A percentile compares a stretch with the other conserved stretches of the same genome.
These are phyloP conservation scores for Sylvilagus bachmani DNA, from an alignment of 2,113 vertebrate species.

Conservation along the genomic window DNA sequence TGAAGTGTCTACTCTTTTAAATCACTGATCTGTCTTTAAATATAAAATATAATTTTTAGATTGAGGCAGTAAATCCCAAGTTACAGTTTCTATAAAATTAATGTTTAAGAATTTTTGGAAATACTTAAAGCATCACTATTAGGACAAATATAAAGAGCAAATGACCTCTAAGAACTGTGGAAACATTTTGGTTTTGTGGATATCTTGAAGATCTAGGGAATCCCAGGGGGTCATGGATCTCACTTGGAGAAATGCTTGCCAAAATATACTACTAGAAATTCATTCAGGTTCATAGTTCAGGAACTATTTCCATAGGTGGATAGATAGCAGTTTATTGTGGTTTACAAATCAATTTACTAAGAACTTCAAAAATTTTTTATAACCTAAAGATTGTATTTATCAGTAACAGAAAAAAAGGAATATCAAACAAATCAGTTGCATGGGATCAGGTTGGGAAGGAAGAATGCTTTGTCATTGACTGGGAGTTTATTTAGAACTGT, in stretches of 20 bases:
- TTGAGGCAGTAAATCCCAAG: slow-evolving; percentile 1
- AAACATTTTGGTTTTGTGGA: neutral
- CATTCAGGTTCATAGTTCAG: neutral
- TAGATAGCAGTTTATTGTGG: slow-evolving; percentile 1
- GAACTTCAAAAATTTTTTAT: neutral
- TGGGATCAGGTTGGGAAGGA: neutral
- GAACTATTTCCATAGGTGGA: neutral
- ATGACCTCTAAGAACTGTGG: neutral
- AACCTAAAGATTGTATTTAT: neutral
- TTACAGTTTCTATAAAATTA: slow-evolving; percentile 3
- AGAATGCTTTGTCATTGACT: slow-evolving; percentile 7
- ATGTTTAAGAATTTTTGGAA: neutral
- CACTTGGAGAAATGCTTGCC: neutral
- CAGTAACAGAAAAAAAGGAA: neutral
- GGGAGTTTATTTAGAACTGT: neutral
- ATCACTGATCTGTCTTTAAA: neutral
- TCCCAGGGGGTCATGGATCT: too few species aligned
- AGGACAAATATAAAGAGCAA: neutral
- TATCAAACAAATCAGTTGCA: slow-evolving; percentile 25
- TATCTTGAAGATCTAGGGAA: neutral
- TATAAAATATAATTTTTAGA: neutral
- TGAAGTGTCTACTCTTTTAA: neutral
- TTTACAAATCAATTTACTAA: neutral
- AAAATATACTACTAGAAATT: neutral
- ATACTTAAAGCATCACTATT: neutral